Base-by-base conservation (phyloP, 2,888 invertebrate species). In the Masnerella sp. region DNA sequence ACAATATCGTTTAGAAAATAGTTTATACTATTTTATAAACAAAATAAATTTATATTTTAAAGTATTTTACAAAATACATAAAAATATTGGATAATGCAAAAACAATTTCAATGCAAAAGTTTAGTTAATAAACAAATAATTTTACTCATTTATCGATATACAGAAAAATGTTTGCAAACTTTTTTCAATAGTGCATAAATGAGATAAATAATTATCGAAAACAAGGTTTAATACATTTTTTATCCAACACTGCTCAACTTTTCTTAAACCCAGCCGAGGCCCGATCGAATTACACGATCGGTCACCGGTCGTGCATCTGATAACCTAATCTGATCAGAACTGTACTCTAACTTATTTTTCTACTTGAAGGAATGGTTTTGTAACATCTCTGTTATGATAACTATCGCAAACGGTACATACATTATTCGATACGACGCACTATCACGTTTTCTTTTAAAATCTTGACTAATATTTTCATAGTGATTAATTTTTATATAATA, bases 201-300 rank as follows among this genome's bases (percentile, higher is more conserved):
- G 25, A 25, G 7, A 25, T 25, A 25, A 25, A 25, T 25, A n/a
- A n/a, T 11, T 5, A n/a, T 20, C 14, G 28, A 38, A 52, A 38
- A 38, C 38, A 25, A 11, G 22, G 11, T 28, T 20, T 20, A 32
- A 25, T 17, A 15, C 38, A 30, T 17, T 49, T 49, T 49, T 11
- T 14, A 2, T 32, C 5, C 7, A 38, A 18, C 20, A 15, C 12
- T 22, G 49, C 28, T 58, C 34, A 9, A 68, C 36, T 59, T 61
- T 61, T 12, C 45, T 52, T 38, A 45, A 45, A 43, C 43, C 15
- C 4, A 45, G 22, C 45, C 45, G 43, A 54, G 47, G 52, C 40
- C 61, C 45, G 69, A 69, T 69, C 69, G 61, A 69, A 69, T 61
- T 69, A 69, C 69, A 54, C 54, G 69, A 61, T 69, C 69, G 52